phyloP scores from a whole-genome alignment of 2,888 invertebrate genomes.

The Parnassius orleans region DNA sequence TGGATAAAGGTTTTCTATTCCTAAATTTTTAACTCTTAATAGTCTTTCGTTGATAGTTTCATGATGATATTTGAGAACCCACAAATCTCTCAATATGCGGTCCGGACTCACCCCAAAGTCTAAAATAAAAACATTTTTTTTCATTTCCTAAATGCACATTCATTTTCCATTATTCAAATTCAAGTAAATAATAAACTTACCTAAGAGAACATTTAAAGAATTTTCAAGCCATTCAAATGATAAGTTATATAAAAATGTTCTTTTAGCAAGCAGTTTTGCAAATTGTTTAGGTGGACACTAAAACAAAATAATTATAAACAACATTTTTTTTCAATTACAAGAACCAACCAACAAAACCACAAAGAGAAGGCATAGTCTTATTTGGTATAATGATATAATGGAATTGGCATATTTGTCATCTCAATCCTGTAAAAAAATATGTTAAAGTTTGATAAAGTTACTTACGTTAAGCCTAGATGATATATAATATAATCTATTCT shows the following conservation, averaged over 20 bases:
- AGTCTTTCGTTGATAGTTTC: slow-evolving; percentile 76
- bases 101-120: slow-evolving; percentile 77
- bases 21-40: slow-evolving; percentile 67
- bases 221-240: slow-evolving; percentile 77
- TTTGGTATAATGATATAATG: too few species aligned
- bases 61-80: slow-evolving; percentile 83
- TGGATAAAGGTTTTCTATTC: slow-evolving; percentile 78
- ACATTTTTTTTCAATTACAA: too few species aligned
- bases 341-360: too few species aligned
- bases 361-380: too few species aligned
- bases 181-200: slow-evolving; percentile 44
- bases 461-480: slow-evolving; percentile 69
- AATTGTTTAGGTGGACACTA: slow-evolving; percentile 67
- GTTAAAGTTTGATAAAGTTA: background rate
- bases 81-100: slow-evolving; percentile 81
- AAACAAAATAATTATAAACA: slow-evolving; percentile 32
- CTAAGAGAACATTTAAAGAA: slow-evolving; percentile 74
- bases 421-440: too few species aligned
- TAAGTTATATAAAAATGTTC: slow-evolving; percentile 79
- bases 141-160: too few species aligned
- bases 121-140: slow-evolving; percentile 33
- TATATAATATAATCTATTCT: slow-evolving; percentile 81
- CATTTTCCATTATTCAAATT: background rate
- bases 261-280: slow-evolving; percentile 69
- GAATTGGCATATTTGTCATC: too few species aligned